Percentiles rank a stretch among this genome's conserved stretches.
These are phyloP conservation scores for Ophion costatus DNA, from an alignment of 2,888 invertebrate genomes.

Conservation along the genomic window DNA sequence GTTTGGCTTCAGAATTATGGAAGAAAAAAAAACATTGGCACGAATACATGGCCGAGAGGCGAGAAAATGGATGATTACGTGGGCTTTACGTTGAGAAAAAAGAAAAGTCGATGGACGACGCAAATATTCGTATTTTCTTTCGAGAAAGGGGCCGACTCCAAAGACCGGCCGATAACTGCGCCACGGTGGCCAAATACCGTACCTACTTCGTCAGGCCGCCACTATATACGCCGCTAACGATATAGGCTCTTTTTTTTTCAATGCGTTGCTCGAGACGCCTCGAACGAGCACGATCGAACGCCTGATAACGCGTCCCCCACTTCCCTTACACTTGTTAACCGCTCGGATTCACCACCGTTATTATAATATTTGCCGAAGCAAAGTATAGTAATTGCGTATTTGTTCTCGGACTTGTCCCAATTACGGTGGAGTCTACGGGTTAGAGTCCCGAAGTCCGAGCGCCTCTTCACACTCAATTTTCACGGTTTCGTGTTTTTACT, in stretches of 20 bases:
- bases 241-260: slow-evolving; percentile 68
- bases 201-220: neutral
- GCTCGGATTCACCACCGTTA: slow-evolving; percentile 72
- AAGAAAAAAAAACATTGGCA: slow-evolving; percentile 21
- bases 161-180: slow-evolving; percentile 8
- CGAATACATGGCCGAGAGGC: neutral
- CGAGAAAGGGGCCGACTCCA: neutral
- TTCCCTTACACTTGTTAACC: slow-evolving; percentile 71
- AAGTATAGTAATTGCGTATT: slow-evolving; percentile 81
- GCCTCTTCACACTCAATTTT: slow-evolving; percentile 50
- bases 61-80: slow-evolving; percentile 6
- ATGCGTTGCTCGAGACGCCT: slow-evolving; percentile 72
- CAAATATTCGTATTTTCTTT: slow-evolving; percentile 5
- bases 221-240: slow-evolving; percentile 20
- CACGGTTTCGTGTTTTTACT: slow-evolving; percentile 43
- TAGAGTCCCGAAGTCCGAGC: slow-evolving; percentile 28
- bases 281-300: slow-evolving; percentile 74
- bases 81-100: neutral
- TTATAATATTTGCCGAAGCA: slow-evolving; percentile 81
- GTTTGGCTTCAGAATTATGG: slow-evolving; percentile 28
- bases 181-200: slow-evolving; percentile 13
- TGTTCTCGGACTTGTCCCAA: slow-evolving; percentile 75
- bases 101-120: slow-evolving; percentile 13
- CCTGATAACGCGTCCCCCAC: slow-evolving; percentile 75
- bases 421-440: slow-evolving; percentile 70